These are phyloP conservation scores for Chitala chitala DNA, from an alignment of 2,113 vertebrate genomes.

Conservation along the genomic window DNA sequence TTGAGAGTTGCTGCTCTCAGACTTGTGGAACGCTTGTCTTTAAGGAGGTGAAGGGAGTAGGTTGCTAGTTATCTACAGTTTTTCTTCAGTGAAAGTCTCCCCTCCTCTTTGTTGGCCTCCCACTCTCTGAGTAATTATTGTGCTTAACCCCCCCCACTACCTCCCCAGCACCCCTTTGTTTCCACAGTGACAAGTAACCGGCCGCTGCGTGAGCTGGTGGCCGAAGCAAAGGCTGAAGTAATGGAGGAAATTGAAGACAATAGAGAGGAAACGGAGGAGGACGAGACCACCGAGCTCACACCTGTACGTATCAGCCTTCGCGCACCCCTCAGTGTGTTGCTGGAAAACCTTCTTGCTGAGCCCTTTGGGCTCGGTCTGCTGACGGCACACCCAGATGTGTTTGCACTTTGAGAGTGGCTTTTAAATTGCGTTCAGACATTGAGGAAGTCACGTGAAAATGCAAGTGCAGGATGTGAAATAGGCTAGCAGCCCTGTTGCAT, in stretches of 20 bases:
- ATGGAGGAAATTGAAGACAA: conserved; percentile 70
- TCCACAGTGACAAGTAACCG: conserved; percentile 71
- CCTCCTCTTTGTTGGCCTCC: not conserved
- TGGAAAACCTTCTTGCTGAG: not conserved
- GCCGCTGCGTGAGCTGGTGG: conserved; percentile 85
- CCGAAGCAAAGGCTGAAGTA: conserved; percentile 94
- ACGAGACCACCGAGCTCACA: conserved; percentile 43
- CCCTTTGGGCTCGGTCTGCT: not conserved
- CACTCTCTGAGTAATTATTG: not conserved
- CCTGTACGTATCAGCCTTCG: conserved; percentile 45
- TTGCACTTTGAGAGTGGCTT: no score
- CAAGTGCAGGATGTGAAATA: no score
- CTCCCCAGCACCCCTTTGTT: conserved; percentile 80
- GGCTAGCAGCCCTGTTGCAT: no score
- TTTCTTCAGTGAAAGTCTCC: conserved; percentile 10
- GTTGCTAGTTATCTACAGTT: no score
- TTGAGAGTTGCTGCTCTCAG: no score
- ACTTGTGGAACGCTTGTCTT: not conserved
- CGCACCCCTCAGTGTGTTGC: not conserved
- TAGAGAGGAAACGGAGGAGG: conserved; percentile 65
- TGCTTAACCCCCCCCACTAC: not conserved
- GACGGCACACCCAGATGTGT: not conserved
- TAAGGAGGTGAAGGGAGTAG: no score
- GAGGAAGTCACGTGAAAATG: no score
- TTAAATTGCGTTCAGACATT: no score